phyloP scores from a whole-genome alignment of 2,888 invertebrate species.

The Diarsia mendica region DNA sequence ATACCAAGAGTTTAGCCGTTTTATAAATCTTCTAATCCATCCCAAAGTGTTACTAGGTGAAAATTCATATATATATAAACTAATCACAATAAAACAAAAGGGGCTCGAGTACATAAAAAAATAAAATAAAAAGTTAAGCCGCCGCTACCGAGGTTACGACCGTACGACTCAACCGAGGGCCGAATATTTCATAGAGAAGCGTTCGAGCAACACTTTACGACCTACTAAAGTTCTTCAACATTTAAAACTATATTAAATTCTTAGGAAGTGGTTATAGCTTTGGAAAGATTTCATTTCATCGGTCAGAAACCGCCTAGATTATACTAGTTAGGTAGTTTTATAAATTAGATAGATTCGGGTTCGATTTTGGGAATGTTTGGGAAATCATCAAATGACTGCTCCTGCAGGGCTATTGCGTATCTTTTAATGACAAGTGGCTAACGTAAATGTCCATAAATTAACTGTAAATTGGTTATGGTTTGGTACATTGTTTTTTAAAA shows the following conservation, averaged over 20 bases:
- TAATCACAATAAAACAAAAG: slow-evolving; percentile 51
- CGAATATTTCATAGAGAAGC: slow-evolving; percentile 36
- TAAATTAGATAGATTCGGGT: neutral
- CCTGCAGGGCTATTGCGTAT: no score
- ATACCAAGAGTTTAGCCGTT: neutral
- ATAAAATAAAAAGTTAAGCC: slow-evolving; percentile 42
- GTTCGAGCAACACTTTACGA: slow-evolving; percentile 48
- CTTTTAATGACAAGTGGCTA: no score
- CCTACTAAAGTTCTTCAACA: slow-evolving; percentile 49
- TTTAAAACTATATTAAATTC: slow-evolving; percentile 59
- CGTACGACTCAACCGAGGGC: slow-evolving; percentile 19
- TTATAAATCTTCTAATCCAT: neutral
- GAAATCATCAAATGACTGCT: no score
- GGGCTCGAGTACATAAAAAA: slow-evolving; percentile 25
- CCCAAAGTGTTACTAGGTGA: neutral
- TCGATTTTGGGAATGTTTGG: no score
- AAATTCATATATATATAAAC: slow-evolving; percentile 20
- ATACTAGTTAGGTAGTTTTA: neutral
- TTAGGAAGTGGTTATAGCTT: slow-evolving; percentile 20
- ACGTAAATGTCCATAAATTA: no score
- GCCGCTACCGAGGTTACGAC: slow-evolving; percentile 43
- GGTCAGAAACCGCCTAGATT: neutral
- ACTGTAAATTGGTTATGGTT: no score
- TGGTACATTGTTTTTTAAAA: no score
- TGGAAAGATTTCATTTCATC: slow-evolving; percentile 7